Conservation (phyloP, 1,140 invertebrate species). For the Dryas iulia region DNA sequence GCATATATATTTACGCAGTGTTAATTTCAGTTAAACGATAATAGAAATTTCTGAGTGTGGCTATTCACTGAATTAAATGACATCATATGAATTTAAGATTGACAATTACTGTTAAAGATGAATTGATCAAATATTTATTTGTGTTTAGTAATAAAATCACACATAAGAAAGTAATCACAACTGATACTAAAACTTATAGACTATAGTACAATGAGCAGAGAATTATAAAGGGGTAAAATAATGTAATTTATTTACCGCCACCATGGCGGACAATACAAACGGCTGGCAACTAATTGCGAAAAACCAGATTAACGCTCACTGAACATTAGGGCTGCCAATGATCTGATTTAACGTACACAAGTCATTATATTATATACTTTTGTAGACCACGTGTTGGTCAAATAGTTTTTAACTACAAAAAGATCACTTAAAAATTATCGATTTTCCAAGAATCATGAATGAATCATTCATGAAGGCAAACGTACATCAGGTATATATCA, state of each 20-base stretch:
- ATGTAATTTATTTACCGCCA: constrained; percentile 49
- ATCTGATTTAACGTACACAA: constrained; percentile 36
- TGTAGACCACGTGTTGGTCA: too few relatives aligned
- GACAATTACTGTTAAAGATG: too few relatives aligned
- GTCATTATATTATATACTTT: not conserved
- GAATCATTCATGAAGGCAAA: too few relatives aligned
- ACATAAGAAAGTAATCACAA: not conserved
- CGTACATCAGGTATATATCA: too few relatives aligned
- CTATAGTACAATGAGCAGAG: not conserved
- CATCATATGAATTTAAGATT: too few relatives aligned
- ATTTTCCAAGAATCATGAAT: too few relatives aligned
- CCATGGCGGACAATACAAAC: constrained; percentile 52
- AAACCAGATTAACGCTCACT: constrained; percentile 71
- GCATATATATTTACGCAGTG: not conserved
- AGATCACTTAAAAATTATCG: too few relatives aligned
- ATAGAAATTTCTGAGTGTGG: not conserved
- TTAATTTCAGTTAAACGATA: not conserved
- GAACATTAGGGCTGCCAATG: constrained; percentile 31
- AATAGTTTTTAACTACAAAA: not conserved
- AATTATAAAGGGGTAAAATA: constrained; percentile 39
- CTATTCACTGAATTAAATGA: not conserved
- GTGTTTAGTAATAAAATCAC: not conserved
- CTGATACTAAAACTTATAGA: not conserved
- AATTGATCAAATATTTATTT: too few relatives aligned
- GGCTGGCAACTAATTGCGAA: constrained; percentile 65